Conservation (phyloP, 2,797 vertebrate genomes). For the Salmo trutta region DNA sequence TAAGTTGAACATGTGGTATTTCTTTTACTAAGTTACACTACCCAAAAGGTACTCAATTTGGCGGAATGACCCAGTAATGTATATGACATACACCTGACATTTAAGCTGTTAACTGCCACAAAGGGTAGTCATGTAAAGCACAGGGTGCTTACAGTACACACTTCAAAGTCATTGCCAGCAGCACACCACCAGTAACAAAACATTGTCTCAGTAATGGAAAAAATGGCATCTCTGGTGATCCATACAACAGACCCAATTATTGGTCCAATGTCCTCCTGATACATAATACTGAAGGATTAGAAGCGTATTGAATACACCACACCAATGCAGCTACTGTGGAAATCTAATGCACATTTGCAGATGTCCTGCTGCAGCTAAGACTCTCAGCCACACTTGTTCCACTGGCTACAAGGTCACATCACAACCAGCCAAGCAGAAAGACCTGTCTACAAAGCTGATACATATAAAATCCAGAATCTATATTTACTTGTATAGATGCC, state of each 20-base stretch:
- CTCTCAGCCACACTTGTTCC: not conserved
- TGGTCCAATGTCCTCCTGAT: not conserved
- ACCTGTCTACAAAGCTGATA: constrained; percentile 1
- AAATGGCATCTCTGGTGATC: not conserved
- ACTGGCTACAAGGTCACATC: constrained; percentile 47
- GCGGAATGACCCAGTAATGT: not conserved
- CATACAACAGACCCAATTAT: not conserved
- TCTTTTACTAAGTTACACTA: too few species aligned
- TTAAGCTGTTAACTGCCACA: not conserved
- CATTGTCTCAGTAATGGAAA: not conserved
- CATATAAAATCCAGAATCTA: constrained; percentile 25
- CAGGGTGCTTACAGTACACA: not conserved
- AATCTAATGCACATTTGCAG: not conserved
- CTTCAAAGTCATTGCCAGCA: not conserved
- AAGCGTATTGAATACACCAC: not conserved
- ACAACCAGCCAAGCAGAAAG: not conserved
- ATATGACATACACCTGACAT: not conserved
- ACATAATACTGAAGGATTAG: not conserved
- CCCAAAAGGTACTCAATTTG: too few species aligned
- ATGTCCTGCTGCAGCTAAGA: not conserved
- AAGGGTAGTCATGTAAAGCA: not conserved
- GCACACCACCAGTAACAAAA: too few species aligned
- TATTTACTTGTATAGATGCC: constrained; percentile 70
- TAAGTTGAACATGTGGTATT: too few species aligned
- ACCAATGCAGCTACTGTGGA: not conserved